A percentile compares a stretch with the other conserved stretches of the same genome.
phyloP scores from a whole-genome alignment of 1,140 invertebrate genomes.

The Battus philenor region DNA sequence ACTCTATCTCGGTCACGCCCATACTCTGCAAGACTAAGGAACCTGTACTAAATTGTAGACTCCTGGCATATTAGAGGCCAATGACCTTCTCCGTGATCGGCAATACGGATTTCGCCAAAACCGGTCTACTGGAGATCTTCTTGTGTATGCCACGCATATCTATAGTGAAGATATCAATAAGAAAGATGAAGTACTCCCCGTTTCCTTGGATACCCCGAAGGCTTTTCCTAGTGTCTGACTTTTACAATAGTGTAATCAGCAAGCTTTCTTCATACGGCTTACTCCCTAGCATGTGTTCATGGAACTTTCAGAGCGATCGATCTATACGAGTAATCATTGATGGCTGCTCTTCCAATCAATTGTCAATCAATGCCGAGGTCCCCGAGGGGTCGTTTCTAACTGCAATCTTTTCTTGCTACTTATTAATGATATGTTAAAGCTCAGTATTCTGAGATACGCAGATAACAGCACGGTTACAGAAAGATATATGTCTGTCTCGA shows the following conservation, averaged over 20 bases:
- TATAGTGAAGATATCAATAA: conserved; percentile 11
- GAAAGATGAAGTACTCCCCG: too few relatives aligned
- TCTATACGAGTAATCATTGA: too few relatives aligned
- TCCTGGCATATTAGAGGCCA: conserved; percentile 19
- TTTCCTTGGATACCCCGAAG: background rate
- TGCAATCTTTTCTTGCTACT: too few relatives aligned
- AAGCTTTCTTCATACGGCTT: conserved; percentile 4
- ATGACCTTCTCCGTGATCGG: conserved; percentile 12
- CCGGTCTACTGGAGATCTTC: conserved; percentile 23
- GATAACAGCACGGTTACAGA: too few relatives aligned
- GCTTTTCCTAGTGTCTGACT: conserved; percentile 12
- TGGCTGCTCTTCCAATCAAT: too few relatives aligned
- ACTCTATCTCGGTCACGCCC: conserved; percentile 24
- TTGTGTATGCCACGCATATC: conserved; percentile 16
- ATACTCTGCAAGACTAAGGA: conserved; percentile 22
- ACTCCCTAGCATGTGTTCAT: too few relatives aligned
- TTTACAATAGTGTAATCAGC: conserved; percentile 1
- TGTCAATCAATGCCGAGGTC: too few relatives aligned
- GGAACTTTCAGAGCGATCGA: too few relatives aligned
- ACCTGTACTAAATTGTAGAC: conserved; percentile 17
- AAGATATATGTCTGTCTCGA: too few relatives aligned
- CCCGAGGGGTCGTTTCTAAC: too few relatives aligned
- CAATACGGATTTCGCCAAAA: conserved; percentile 27
- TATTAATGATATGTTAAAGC: too few relatives aligned
- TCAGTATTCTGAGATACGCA: too few relatives aligned